Evolutionary conservation across 2,888 invertebrate genomes (phyloP).

Genomic region (Apocheima hispidaria): DNA sequence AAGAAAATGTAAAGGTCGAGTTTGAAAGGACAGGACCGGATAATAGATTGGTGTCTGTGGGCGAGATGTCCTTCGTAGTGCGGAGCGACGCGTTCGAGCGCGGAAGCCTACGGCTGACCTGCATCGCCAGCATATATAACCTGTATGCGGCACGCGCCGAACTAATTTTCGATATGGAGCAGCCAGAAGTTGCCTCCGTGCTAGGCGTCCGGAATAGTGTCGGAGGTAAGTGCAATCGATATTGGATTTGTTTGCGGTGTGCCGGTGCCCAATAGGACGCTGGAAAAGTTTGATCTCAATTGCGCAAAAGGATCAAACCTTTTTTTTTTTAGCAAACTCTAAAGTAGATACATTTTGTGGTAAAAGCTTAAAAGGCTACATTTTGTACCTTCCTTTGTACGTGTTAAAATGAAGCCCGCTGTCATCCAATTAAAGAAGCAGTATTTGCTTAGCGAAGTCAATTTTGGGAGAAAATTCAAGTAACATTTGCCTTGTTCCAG

Average conservation of each 20-base stretch:
- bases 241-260: conserved; percentile 41
- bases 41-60: conserved; percentile 73
- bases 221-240: conserved; percentile 75
- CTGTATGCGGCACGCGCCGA: conserved; percentile 88
- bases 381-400: neutral
- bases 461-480: conserved; percentile 6
- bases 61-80: conserved; percentile 87
- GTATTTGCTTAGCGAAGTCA: neutral
- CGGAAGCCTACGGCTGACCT: conserved; percentile 88
- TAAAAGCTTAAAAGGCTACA: too few species aligned
- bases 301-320: neutral
- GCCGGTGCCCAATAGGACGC: neutral
- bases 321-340: neutral
- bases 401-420: neutral
- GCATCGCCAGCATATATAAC: conserved; percentile 89
- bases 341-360: neutral
- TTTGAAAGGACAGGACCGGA: conserved; percentile 78
- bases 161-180: conserved; percentile 89
- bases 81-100: conserved; percentile 88
- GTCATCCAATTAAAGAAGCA: neutral
- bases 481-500: conserved; percentile 66
- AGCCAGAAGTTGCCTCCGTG: conserved; percentile 91
- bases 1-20: conserved; percentile 68
- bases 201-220: conserved; percentile 89
- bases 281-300: conserved; percentile 13